These are phyloP conservation scores for Emydura subglobosa DNA, from an alignment of 2,113 vertebrate genomes.

Conservation along the genomic window DNA sequence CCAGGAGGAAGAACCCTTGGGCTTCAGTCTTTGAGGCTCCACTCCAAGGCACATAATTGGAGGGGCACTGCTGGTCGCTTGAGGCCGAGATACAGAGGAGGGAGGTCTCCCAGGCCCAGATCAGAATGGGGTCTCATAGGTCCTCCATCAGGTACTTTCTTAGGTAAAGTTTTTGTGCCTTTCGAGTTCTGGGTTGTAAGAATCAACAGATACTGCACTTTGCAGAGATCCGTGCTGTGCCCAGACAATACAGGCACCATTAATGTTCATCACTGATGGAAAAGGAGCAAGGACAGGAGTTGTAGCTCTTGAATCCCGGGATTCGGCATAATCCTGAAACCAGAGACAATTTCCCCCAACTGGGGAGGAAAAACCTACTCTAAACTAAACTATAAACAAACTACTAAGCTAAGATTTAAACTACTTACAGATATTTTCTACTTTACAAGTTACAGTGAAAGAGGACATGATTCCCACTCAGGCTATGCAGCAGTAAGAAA, in stretches of 20 bases:
- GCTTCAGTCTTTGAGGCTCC: too few species aligned
- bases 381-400: neutral
- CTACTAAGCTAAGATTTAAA: neutral
- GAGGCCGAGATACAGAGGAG: too few species aligned
- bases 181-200: neutral
- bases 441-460: neutral
- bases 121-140: too few species aligned
- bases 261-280: neutral
- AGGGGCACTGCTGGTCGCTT: too few species aligned
- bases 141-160: too few species aligned
- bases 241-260: neutral
- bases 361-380: neutral
- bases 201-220: neutral
- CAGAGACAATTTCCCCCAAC: neutral
- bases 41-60: too few species aligned
- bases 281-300: neutral
- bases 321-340: neutral
- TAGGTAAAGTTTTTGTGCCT: neutral
- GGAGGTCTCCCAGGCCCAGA: too few species aligned
- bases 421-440: neutral
- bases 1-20: too few species aligned
- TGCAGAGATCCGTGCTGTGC: neutral
- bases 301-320: neutral
- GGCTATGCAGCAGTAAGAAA: neutral
- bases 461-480: neutral